Evolutionary conservation across 2,888 invertebrate genomes (phyloP), one percentile per base, ranked within the genome.

Genomic region (Ditylenchus weischeri): DNA sequence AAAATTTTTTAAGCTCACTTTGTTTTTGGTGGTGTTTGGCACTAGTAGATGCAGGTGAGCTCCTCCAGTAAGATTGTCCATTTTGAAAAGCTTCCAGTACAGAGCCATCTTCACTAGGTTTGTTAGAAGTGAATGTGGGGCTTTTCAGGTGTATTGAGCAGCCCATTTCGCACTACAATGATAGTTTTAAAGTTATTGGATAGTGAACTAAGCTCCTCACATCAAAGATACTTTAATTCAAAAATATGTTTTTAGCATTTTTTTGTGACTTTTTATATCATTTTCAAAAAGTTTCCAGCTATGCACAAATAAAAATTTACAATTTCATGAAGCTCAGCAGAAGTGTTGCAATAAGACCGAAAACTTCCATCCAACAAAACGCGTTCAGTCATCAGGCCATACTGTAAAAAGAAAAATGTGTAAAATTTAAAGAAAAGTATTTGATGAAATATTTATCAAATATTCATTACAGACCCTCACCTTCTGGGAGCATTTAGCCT

Each of bases 401-500:
- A 78, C 76, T 76, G 54, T 66, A 71, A 57, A 18, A 49, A 62
- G n/a, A n/a, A n/a, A n/a, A n/a, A n/a, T n/a, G n/a, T n/a, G n/a
- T n/a, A n/a, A n/a, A n/a, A n/a, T n/a, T n/a, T n/a, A n/a, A n/a
- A n/a, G n/a, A n/a, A n/a, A n/a, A n/a, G n/a, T n/a, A n/a, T n/a
- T n/a, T n/a, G n/a, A n/a, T n/a, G n/a, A 29, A 4, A 23, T 59
- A 13, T 6, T 15, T 7, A 35, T 19, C 18, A n/a, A 6, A 35
- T 38, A 35, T 29, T 18, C 5, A 29, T 29, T 29, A 29, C 5
- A n/a, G 62, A 35, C 15, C 15, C 15, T 48, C 58, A 80, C 80
- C 73, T 79, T 81, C 59, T 81, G 79, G 0, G 75, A 72, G 66
- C 81, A 81, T 65, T 81, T 78, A 5, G 81, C 75, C 64, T 78